Evolutionary conservation across 2,113 vertebrate genomes (phyloP).

Genomic region (Paradisaea rubra): DNA sequence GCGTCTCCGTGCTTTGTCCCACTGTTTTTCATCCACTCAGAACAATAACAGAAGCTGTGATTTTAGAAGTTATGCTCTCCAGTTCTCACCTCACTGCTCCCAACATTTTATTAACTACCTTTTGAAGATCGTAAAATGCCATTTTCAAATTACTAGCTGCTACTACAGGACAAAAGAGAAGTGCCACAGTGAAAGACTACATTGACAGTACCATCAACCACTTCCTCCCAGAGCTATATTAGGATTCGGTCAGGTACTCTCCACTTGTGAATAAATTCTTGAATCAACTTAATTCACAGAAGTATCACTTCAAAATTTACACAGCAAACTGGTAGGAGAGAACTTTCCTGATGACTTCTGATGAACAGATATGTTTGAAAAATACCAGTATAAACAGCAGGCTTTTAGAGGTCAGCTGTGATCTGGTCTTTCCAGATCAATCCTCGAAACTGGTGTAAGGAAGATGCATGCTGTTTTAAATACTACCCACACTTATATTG

Average conservation of each 20-base stretch:
- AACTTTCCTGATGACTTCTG: background rate
- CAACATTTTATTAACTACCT: background rate
- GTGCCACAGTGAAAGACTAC: background rate
- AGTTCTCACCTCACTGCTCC: background rate
- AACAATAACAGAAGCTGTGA: background rate
- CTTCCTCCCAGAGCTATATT: background rate
- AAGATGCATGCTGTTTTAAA: background rate
- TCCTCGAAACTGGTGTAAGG: background rate
- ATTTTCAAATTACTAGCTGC: background rate
- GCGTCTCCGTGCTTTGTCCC: rapidly evolving
- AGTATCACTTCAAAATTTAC: background rate
- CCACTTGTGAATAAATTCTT: background rate
- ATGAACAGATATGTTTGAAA: background rate
- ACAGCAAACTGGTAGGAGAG: background rate
- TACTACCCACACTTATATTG: background rate
- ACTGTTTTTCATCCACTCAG: background rate
- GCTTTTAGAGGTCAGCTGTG: background rate
- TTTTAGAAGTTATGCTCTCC: background rate
- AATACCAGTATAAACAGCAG: background rate
- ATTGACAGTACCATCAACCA: background rate
- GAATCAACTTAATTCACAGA: background rate
- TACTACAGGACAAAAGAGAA: background rate
- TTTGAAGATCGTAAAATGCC: background rate
- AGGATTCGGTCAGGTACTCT: background rate
- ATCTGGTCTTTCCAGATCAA: background rate